Percentiles rank a stretch among this genome's conserved stretches.
These are phyloP conservation scores for Enteromius afrohamiltoni DNA, from an alignment of 2,797 vertebrate species.

Conservation along the genomic window DNA sequence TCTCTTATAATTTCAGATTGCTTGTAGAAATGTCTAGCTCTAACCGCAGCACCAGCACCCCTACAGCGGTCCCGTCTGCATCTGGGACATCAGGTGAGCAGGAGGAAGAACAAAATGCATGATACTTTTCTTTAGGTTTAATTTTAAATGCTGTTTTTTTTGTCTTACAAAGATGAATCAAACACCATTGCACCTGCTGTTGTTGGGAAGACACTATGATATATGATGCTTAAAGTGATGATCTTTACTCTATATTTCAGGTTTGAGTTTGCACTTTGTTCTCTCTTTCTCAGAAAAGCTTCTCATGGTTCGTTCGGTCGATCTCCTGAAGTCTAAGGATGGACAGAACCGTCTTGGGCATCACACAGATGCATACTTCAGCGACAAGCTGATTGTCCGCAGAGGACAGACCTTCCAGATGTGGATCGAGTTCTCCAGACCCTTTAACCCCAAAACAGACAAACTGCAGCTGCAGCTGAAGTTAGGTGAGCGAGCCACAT, in stretches of 20 bases:
- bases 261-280: background rate
- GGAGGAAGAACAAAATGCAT: too few relatives aligned
- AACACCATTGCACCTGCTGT: background rate
- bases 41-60: background rate
- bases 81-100: background rate
- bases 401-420: conserved; percentile 85
- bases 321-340: conserved; percentile 77
- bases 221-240: background rate
- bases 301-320: conserved; percentile 77
- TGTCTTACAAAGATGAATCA: too few relatives aligned
- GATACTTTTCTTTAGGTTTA: too few relatives aligned
- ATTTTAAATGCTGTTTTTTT: too few relatives aligned
- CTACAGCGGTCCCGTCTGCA: background rate
- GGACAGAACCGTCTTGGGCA: conserved; percentile 78
- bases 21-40: conserved; percentile 7
- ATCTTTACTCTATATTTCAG: background rate
- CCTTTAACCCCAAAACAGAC: conserved; percentile 76
- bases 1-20: background rate
- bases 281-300: conserved; percentile 72
- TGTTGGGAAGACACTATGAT: background rate
- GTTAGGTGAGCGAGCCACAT: conserved; percentile 65
- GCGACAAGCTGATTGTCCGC: conserved; percentile 79
- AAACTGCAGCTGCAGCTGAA: conserved; percentile 79
- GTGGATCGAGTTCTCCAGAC: conserved; percentile 76
- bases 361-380: conserved; percentile 81